Evolutionary conservation across 2,888 invertebrate species (phyloP), one percentile per base, ranked within the genome.

Genomic region (Lissonota sp.): DNA sequence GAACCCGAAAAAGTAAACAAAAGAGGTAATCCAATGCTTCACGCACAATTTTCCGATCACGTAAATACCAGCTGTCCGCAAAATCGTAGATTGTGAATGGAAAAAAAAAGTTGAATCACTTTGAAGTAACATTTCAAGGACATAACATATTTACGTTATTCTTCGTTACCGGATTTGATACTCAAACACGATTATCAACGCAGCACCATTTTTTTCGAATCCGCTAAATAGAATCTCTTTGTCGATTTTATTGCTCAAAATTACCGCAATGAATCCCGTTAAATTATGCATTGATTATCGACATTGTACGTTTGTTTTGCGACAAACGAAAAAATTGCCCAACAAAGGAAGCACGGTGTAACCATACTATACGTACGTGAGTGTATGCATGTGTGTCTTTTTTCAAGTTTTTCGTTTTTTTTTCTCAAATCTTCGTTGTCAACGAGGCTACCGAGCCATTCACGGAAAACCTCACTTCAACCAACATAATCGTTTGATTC

Each of bases 101-200:
- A 62, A 51, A 44, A 70, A 64, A n/a, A 51, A 62, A 44, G 39
- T 44, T 72, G 58, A 60, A 74, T 66, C 78, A 78, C 81, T 77
- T 57, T 63, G 74, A 12, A 39, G 12, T 40, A 82, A 78, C 74
- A 82, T 82, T 74, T 82, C 51, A 66, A 79, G 70, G 71, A 78
- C 63, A 37, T 58, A 75, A 57, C 57, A 57, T 8, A 5, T 70
- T 40, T 26, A 69, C 67, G 55, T 55, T 55, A 53, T 70, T 44
- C 53, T 16, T 42, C 37, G 49, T 37, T 67, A 37, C 55, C 66
- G 44, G 44, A 67, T 12, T 60, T 14, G 12, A n/a, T 76, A 69
- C 71, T 26, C 26, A 26, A 62, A 46, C 75, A 76, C 80, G 71
- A 57, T 75, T 53, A 57, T 66, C 26, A 16, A 39, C 39, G 16